These are phyloP conservation scores for Molossus molossus DNA, from an alignment of 2,797 vertebrate genomes.

Conservation along the genomic window DNA sequence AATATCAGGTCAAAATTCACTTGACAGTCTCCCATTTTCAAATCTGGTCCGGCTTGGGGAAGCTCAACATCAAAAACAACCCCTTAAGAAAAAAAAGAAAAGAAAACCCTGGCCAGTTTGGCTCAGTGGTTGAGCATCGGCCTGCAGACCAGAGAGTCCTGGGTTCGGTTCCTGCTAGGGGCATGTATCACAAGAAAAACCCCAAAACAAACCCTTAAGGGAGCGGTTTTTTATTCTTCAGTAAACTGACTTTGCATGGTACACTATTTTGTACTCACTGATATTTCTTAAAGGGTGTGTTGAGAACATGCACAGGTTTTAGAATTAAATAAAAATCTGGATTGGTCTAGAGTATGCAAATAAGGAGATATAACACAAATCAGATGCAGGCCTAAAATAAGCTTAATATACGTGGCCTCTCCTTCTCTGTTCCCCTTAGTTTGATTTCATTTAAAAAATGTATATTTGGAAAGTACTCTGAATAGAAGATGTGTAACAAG, in stretches of 20 bases:
- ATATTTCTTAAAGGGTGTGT: background rate
- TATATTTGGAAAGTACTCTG: conserved; percentile 12
- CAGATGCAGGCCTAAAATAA: conserved; percentile 60
- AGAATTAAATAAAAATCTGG: conserved; percentile 44
- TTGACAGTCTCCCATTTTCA: background rate
- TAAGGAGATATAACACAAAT: background rate
- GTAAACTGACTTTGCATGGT: background rate
- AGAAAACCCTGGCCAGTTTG: too few species aligned
- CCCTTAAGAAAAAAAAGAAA: background rate
- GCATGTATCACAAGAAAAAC: too few species aligned
- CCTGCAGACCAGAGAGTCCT: too few species aligned
- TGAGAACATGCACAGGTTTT: conserved; percentile 21
- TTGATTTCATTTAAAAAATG: conserved; percentile 34
- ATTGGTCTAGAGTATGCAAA: conserved; percentile 21
- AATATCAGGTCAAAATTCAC: conserved; percentile 1
- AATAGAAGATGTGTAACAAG: conserved; percentile 10
- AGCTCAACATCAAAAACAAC: background rate
- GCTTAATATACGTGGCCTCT: background rate
- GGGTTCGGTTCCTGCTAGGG: too few species aligned
- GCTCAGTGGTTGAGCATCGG: too few species aligned
- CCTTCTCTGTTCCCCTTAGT: conserved; percentile 25
- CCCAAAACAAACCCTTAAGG: background rate
- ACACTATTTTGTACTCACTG: background rate
- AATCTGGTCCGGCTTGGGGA: background rate
- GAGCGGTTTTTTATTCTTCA: conserved; percentile 1